These are phyloP conservation scores for Drosophila nannoptera DNA, from an alignment of 1,140 invertebrate genomes.

Conservation along the genomic window DNA sequence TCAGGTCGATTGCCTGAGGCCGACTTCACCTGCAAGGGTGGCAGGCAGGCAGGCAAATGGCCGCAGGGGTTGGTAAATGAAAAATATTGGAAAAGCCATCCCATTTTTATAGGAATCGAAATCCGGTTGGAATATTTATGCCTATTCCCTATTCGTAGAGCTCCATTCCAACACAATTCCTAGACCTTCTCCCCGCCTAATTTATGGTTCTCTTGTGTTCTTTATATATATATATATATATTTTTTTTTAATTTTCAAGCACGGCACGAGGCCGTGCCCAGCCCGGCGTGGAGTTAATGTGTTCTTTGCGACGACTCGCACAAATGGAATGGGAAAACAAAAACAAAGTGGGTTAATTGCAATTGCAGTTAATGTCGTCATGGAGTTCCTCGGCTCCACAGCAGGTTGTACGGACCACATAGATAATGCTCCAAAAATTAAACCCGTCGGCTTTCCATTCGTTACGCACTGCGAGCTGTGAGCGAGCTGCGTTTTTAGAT, in stretches of 20 bases:
- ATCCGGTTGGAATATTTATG: too few species aligned
- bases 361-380: conserved; percentile 39
- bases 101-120: too few species aligned
- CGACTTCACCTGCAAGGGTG: neutral
- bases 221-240: too few species aligned
- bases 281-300: conserved; percentile 8
- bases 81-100: too few species aligned
- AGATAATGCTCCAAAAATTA: conserved; percentile 53
- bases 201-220: neutral
- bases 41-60: neutral
- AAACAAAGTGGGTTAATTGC: conserved; percentile 65
- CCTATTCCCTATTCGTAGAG: too few species aligned
- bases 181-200: too few species aligned
- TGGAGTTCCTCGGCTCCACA: conserved; percentile 34
- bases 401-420: conserved; percentile 36
- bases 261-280: neutral
- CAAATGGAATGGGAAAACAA: conserved; percentile 4
- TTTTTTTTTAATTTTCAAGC: conserved; percentile 1
- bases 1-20: neutral
- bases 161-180: too few species aligned
- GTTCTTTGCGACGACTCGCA: conserved; percentile 7
- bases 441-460: conserved; percentile 50
- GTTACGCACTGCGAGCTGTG: conserved; percentile 49
- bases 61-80: neutral
- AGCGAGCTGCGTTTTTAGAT: conserved; percentile 15